Percentiles rank a stretch among this genome's conserved stretches.
These are phyloP conservation scores for Lutjanus erythropterus DNA, from an alignment of 2,113 vertebrate species.

Conservation along the genomic window DNA sequence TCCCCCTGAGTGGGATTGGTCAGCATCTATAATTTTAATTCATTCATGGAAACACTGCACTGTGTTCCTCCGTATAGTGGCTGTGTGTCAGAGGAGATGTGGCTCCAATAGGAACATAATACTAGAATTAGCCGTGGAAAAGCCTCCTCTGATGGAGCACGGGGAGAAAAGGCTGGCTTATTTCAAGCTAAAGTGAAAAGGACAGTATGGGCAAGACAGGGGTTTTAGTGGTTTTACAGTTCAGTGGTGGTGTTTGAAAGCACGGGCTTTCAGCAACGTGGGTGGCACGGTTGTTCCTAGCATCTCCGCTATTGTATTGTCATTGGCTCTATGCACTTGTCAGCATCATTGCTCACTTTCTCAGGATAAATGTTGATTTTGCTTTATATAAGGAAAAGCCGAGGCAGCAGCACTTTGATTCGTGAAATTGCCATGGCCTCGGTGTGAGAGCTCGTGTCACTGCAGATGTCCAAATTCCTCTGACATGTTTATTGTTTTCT, in stretches of 20 bases:
- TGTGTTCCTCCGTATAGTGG: slow-evolving; percentile 52
- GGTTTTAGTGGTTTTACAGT: slow-evolving; percentile 97
- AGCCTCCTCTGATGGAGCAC: slow-evolving; percentile 57
- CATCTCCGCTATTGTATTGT: slow-evolving; percentile 94
- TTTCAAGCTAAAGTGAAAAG: slow-evolving; percentile 91
- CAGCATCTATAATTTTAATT: slow-evolving; percentile 67
- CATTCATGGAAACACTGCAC: slow-evolving; percentile 73
- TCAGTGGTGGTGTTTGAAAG: slow-evolving; percentile 95
- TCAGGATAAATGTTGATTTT: slow-evolving; percentile 96
- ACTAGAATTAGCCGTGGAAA: slow-evolving; percentile 75
- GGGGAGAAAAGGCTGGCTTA: slow-evolving; percentile 80
- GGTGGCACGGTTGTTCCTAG: slow-evolving; percentile 95
- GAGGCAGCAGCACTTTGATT: slow-evolving; percentile 86
- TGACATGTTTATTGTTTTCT: slow-evolving; percentile 88
- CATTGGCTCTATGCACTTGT: slow-evolving; percentile 96
- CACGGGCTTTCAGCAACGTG: slow-evolving; percentile 95
- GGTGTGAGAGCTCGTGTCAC: slow-evolving; percentile 87
- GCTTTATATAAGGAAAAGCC: slow-evolving; percentile 93
- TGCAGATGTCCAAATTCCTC: slow-evolving; percentile 91
- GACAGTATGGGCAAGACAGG: slow-evolving; percentile 95
- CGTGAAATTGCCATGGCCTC: slow-evolving; percentile 87
- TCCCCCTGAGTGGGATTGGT: slow-evolving; percentile 60
- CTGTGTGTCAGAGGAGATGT: slow-evolving; percentile 53
- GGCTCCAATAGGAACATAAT: slow-evolving; percentile 69
- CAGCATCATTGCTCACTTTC: slow-evolving; percentile 96